Percentiles rank a stretch among this genome's conserved stretches.
phyloP scores from a whole-genome alignment of 2,888 invertebrate genomes.

The Apamea monoglypha region DNA sequence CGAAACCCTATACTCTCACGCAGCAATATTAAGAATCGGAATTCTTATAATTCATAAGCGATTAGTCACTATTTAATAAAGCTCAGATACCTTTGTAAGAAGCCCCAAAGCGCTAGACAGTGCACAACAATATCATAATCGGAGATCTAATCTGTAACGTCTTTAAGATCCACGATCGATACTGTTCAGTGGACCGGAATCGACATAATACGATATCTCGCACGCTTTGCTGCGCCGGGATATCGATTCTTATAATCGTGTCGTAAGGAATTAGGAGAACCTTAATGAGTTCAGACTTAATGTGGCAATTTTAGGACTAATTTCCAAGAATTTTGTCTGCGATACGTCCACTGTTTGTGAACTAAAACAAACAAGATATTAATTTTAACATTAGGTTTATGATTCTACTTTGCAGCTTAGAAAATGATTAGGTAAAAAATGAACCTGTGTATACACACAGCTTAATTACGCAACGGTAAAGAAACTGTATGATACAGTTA shows the following conservation, averaged over 20 bases:
- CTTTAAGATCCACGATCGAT: constrained; percentile 9
- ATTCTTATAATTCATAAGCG: no score
- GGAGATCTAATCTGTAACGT: constrained; percentile 2
- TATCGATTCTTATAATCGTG: constrained; percentile 1
- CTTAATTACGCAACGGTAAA: no score
- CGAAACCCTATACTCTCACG: no score
- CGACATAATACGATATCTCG: constrained; percentile 8
- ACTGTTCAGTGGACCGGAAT: constrained; percentile 17
- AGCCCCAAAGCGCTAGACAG: neutral
- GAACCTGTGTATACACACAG: no score
- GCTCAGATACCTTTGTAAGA: neutral
- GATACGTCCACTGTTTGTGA: neutral
- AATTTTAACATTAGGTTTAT: neutral
- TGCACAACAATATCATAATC: neutral
- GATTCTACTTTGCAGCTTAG: neutral
- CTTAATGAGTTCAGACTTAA: neutral
- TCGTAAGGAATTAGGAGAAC: constrained; percentile 10
- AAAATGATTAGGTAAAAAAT: neutral
- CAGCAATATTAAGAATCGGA: no score
- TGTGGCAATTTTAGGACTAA: neutral
- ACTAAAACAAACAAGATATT: neutral
- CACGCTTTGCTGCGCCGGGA: constrained; percentile 13
- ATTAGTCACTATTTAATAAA: no score
- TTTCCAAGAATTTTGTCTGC: neutral
- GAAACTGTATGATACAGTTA: no score